Conservation (phyloP, 2,888 invertebrate genomes). For the Acronicta psi region DNA sequence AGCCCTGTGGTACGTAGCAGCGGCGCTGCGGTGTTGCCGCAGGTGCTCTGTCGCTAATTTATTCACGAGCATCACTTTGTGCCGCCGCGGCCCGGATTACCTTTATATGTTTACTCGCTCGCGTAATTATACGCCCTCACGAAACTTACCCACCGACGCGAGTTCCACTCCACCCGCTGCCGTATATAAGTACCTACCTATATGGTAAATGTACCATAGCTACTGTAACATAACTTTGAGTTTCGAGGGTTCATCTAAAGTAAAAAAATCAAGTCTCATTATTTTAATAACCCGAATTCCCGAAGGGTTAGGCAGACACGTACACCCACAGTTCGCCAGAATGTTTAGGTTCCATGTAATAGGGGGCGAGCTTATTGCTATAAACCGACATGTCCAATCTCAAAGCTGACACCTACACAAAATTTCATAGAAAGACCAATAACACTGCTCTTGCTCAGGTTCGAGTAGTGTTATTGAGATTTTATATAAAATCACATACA, state of each 20-base stretch:
- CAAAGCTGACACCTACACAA: too few species aligned
- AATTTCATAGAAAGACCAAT: too few species aligned
- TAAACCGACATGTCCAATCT: too few species aligned
- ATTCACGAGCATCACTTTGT: slow-evolving; percentile 88
- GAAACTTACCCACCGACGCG: slow-evolving; percentile 75
- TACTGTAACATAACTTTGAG: slow-evolving; percentile 10
- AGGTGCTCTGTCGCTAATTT: slow-evolving; percentile 84
- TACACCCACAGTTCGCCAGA: too few species aligned
- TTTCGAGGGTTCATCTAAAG: background rate
- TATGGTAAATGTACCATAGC: slow-evolving; percentile 27
- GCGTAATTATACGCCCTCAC: slow-evolving; percentile 88
- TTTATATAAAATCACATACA: too few species aligned
- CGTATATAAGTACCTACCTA: slow-evolving; percentile 23
- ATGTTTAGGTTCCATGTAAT: too few species aligned
- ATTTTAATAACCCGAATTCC: too few species aligned
- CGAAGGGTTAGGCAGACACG: too few species aligned
- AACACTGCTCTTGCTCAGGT: too few species aligned
- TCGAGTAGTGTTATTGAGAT: too few species aligned
- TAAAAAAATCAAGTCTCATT: background rate
- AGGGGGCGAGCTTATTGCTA: too few species aligned
- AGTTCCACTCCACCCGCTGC: slow-evolving; percentile 40
- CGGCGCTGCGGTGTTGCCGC: slow-evolving; percentile 76
- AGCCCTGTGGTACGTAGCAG: slow-evolving; percentile 64
- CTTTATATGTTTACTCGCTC: slow-evolving; percentile 88
- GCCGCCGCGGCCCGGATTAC: slow-evolving; percentile 88